Conservation (phyloP, 1,140 invertebrate species). For the Drosophila sp. region DNA sequence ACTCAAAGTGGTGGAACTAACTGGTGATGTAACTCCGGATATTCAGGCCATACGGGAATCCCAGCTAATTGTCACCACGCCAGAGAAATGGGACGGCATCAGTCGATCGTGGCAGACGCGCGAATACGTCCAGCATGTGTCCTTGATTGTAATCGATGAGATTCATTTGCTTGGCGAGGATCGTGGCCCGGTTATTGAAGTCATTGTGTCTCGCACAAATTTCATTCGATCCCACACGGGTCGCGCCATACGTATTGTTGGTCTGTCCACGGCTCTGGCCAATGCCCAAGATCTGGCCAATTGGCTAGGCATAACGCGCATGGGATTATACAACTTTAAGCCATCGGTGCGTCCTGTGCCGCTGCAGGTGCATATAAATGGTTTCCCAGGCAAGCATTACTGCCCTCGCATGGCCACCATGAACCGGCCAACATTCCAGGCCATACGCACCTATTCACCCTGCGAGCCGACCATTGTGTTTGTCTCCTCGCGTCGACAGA, state of each 20-base stretch:
- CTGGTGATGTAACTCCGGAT: constrained; percentile 98
- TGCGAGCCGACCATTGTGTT: constrained; percentile 96
- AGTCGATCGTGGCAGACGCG: constrained; percentile 98
- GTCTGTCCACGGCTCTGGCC: constrained; percentile 98
- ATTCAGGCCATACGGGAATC: constrained; percentile 92
- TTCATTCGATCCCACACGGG: constrained; percentile 95
- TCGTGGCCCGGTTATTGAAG: constrained; percentile 92
- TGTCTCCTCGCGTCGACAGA: constrained; percentile 98
- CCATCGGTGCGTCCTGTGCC: constrained; percentile 98
- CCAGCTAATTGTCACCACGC: constrained; percentile 98
- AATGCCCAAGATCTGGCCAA: constrained; percentile 98
- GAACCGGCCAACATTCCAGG: constrained; percentile 99
- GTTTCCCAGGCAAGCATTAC: constrained; percentile 96
- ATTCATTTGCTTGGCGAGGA: constrained; percentile 98
- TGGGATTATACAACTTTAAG: constrained; percentile 98
- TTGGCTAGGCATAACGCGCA: constrained; percentile 95
- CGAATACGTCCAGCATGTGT: constrained; percentile 96
- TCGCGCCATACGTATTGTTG: constrained; percentile 92
- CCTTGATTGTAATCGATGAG: constrained; percentile 98
- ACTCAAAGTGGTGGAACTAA: constrained; percentile 97
- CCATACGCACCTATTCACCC: constrained; percentile 96
- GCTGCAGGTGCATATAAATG: constrained; percentile 95
- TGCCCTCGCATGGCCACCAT: constrained; percentile 99
- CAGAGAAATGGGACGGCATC: constrained; percentile 99
- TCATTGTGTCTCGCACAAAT: constrained; percentile 94